phyloP scores from a whole-genome alignment of 2,113 vertebrate species.

The Phocoena sinus region DNA sequence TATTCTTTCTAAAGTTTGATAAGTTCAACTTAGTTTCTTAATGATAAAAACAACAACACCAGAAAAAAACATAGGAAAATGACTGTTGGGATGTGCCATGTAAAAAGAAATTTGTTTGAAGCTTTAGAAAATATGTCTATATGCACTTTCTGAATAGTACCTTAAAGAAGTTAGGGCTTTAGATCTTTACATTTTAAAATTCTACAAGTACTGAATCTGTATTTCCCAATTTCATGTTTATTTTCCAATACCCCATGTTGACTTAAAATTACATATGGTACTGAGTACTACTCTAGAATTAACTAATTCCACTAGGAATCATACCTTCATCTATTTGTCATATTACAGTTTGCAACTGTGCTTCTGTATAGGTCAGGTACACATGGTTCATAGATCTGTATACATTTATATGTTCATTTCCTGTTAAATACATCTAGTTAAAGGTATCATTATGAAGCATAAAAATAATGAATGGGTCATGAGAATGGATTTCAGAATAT shows the following conservation, averaged over 20 bases:
- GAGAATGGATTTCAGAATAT: not conserved
- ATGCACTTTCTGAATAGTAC: not conserved
- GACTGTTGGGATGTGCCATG: not conserved
- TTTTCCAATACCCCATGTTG: not conserved
- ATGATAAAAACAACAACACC: not conserved
- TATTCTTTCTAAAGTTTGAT: not conserved
- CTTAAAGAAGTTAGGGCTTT: not conserved
- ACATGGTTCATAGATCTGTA: not conserved
- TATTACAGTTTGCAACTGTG: not conserved
- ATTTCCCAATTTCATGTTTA: not conserved
- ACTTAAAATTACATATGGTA: slow-evolving; percentile 19
- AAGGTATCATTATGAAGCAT: not conserved
- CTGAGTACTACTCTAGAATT: not conserved
- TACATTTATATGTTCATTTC: not conserved
- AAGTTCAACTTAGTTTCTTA: not conserved
- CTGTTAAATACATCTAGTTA: slow-evolving; percentile 12
- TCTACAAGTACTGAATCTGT: not conserved
- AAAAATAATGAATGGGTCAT: not conserved
- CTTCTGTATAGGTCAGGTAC: not conserved
- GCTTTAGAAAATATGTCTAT: not conserved
- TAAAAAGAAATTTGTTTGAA: not conserved
- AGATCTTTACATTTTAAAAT: slow-evolving; percentile 14
- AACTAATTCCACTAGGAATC: not conserved
- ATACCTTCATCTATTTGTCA: not conserved
- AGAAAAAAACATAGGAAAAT: not conserved